These are phyloP conservation scores for Sisyra terminalis DNA, from an alignment of 2,888 invertebrate genomes.

Conservation along the genomic window DNA sequence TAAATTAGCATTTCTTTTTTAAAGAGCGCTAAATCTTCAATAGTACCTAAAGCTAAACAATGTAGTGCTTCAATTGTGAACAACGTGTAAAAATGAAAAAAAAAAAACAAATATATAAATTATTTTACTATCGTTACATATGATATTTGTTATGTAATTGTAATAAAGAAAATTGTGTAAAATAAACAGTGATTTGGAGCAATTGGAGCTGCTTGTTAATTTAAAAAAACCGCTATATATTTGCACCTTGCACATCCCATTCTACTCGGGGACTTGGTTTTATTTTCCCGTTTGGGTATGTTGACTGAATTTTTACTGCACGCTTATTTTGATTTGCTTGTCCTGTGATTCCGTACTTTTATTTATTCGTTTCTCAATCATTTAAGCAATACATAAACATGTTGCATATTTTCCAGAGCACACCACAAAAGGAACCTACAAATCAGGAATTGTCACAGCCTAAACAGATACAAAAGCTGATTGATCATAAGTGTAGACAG, in stretches of 20 bases:
- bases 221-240: slow-evolving; percentile 1
- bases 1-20: no score
- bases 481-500: slow-evolving; percentile 45
- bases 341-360: no score
- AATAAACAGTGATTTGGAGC: slow-evolving; percentile 7
- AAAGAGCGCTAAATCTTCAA: slow-evolving; percentile 1
- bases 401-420: slow-evolving; percentile 20
- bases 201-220: slow-evolving; percentile 6
- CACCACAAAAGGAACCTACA: slow-evolving; percentile 21
- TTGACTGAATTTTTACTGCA: not conserved
- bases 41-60: slow-evolving; percentile 1
- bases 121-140: not conserved
- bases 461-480: slow-evolving; percentile 39
- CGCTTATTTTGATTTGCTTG: not conserved
- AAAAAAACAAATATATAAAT: slow-evolving; percentile 1
- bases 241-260: not conserved
- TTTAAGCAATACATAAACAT: no score
- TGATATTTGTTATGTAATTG: slow-evolving; percentile 9
- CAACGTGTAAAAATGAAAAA: not conserved
- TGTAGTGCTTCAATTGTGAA: slow-evolving; percentile 5
- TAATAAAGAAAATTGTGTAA: slow-evolving; percentile 8
- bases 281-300: not conserved
- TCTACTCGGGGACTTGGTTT: slow-evolving; percentile 2
- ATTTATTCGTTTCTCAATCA: no score
- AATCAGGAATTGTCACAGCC: slow-evolving; percentile 18